Conservation (phyloP, 1,140 invertebrate genomes). For the Arion vulgaris region DNA sequence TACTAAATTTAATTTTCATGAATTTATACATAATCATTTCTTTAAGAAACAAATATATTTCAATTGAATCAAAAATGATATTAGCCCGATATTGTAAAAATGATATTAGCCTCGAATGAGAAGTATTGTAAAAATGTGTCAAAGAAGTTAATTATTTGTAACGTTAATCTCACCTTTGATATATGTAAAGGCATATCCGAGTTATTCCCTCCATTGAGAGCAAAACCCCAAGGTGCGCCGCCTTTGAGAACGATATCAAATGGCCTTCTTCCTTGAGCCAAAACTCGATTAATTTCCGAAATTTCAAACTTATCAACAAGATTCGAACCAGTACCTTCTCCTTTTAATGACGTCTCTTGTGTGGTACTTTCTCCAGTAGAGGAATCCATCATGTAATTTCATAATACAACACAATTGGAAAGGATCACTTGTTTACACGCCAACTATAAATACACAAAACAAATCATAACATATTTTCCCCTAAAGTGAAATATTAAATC, state of each 20-base stretch:
- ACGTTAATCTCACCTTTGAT: slow-evolving; percentile 43
- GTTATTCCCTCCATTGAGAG: slow-evolving; percentile 33
- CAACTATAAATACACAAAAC: not conserved
- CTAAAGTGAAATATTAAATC: too few species aligned
- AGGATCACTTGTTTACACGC: not conserved
- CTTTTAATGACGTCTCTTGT: not conserved
- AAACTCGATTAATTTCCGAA: slow-evolving; percentile 30
- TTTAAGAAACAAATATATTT: too few species aligned
- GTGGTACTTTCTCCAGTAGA: not conserved
- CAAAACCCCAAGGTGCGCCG: slow-evolving; percentile 45
- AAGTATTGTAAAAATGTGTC: too few species aligned
- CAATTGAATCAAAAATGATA: too few species aligned
- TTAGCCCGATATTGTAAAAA: too few species aligned
- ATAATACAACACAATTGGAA: not conserved
- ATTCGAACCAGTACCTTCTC: not conserved
- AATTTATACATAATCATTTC: too few species aligned
- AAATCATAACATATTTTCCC: not conserved
- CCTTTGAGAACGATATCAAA: slow-evolving; percentile 47
- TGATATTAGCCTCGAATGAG: too few species aligned
- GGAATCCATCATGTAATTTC: not conserved
- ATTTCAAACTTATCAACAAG: not conserved
- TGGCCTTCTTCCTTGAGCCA: slow-evolving; percentile 27
- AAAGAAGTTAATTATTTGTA: too few species aligned
- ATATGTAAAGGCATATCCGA: slow-evolving; percentile 33
- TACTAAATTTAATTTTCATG: too few species aligned